Evolutionary conservation across 2,888 invertebrate genomes (phyloP), one percentile per base, ranked within the genome.

Genomic region (Xestoiulus laeticollis): DNA sequence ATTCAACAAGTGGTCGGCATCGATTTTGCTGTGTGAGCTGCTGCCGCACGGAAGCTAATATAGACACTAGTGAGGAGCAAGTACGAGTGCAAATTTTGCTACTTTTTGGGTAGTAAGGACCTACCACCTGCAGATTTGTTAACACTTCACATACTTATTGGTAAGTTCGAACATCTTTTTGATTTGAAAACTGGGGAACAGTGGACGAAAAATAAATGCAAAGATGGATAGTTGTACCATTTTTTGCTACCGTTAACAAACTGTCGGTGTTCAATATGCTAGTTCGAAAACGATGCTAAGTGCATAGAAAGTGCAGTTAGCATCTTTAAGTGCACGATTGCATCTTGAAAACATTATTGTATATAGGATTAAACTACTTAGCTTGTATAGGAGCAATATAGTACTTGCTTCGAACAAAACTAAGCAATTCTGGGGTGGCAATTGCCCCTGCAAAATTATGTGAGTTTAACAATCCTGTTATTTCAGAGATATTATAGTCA

Each of bases 1-100:
- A 78, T 14, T 78, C 78, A 78, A 78, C 78, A 78, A 78, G 78
- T 78, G 78, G 78, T 30, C 26, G 78, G 14, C 78, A 14, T 78
- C 30, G 10, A 30, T 6, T 48, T 19, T 48, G 19, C 5, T 14
- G 14, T 14, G 68, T 22, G 22, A 12, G 10, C 68, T 22, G 26
- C 68, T 68, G 68, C 22, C 4, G 68, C 68, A 68, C 22, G 68
- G 68, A 68, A 26, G 30, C 78, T 30, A n/a, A n/a, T n/a, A n/a
- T n/a, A 1, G 30, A 26, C 10, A 16, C 22, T 30, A 30, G 30
- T 78, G 78, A 78, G 78, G 78, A 78, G 38, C 38, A 38, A 38
- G 38, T 38, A 38, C 38, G 38, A 38, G 38, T 8, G 8, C 5
- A 0, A 38, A 8, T 22, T 78, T 14, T 26, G 78, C 14, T 30